Base-by-base conservation (phyloP, 2,797 vertebrate species). In the Calcarius lapponicus region DNA sequence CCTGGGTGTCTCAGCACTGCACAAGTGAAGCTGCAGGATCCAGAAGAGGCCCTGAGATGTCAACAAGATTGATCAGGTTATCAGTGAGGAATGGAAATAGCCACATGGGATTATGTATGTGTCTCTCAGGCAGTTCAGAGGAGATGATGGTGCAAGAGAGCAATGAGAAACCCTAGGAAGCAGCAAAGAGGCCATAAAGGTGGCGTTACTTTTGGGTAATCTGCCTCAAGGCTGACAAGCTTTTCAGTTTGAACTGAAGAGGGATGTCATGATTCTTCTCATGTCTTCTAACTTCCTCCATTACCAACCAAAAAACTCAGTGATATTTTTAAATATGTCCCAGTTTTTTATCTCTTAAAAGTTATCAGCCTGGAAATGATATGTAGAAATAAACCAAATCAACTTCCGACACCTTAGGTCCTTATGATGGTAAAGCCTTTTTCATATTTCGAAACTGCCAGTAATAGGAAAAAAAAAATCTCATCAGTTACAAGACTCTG, bases 31-130 rank as follows among this genome's bases (percentile, higher is more conserved):
- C 10, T 85, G 26, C 24, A 89, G 56, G 25, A 73, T 47, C 9
- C 29, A 76, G 53, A 80, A 67, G 45, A 29, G 38, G 4, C 61
- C 42, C 29, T 70, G 43, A 82, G n/a, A 34, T 32, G 34, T 36
- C 75, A 88, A 31, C 24, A 73, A 53, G 36, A 76, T 64, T 0
- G 5, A 70, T 67, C 34, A 53, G 20, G 19, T 38, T 85, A 13
- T 81, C 57, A 43, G 51, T 47, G 17, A 80, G 53, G 69, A 89
- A 57, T 47, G 38, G 40, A 83, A 66, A 62, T 0, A 0, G 22
- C 9, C 28, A 11, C 19, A 6, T 69, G 64, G 43, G 42, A 34
- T 38, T 70, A 40, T 50, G 17, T 11, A 32, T 0, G 0, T 60
- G 38, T 47, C 45, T 50, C 45, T n/a, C 10, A 25, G 73, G 10